Percentiles rank a stretch among this genome's conserved stretches.
Evolutionary conservation across 2,797 vertebrate species (phyloP).

Genomic region (Falco rusticolus): DNA sequence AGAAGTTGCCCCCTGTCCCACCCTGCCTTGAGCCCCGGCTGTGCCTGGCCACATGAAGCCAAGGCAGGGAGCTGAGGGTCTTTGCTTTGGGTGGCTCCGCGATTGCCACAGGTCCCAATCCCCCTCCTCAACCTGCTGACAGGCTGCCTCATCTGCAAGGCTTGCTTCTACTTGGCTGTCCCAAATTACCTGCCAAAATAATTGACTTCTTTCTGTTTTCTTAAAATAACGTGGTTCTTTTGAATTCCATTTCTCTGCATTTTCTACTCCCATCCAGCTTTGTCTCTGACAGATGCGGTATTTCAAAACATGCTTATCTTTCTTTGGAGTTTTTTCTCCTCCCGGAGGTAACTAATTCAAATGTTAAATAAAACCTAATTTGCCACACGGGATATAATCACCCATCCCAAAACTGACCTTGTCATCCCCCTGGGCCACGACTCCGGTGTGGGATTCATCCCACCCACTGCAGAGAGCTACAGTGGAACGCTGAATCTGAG

Average conservation of each 20-base stretch:
- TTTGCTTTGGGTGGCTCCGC: background rate
- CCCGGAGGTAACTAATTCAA: background rate
- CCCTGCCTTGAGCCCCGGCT: background rate
- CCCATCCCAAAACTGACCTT: background rate
- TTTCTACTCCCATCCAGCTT: background rate
- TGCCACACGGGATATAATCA: background rate
- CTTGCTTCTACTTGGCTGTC: background rate
- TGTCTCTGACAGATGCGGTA: background rate
- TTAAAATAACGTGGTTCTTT: background rate
- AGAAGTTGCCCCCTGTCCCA: background rate
- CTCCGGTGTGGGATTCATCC: background rate
- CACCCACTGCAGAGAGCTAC: background rate
- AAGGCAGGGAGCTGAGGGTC: background rate
- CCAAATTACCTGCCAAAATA: background rate
- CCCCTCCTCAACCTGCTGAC: background rate
- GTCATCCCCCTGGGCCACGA: background rate
- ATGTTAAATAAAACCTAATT: background rate
- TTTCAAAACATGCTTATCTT: background rate
- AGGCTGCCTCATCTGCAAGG: background rate
- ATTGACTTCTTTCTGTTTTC: background rate
- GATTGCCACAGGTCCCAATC: background rate
- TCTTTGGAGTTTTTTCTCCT: background rate
- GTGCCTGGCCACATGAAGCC: background rate
- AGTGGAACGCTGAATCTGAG: background rate
- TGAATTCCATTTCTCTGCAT: background rate